These are phyloP conservation scores for Enteromius unitaeniatus DNA, from an alignment of 2,797 vertebrate genomes.

Conservation along the genomic window DNA sequence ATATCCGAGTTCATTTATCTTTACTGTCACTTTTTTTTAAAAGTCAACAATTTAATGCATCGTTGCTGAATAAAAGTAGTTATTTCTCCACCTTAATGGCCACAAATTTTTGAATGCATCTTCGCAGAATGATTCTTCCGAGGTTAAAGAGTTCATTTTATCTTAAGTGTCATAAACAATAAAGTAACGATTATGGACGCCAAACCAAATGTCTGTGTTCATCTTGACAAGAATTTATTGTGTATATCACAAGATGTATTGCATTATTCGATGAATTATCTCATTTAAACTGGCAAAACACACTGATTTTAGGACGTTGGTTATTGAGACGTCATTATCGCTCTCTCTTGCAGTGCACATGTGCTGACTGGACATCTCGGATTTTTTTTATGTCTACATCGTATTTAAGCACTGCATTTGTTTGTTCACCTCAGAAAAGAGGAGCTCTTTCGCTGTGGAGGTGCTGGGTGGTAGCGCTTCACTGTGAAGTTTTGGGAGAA, in stretches of 20 bases:
- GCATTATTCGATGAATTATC: background rate
- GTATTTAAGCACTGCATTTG: background rate
- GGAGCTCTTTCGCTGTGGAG: background rate
- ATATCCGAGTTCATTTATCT: too few relatives aligned
- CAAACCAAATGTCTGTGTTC: background rate
- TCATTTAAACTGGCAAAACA: background rate
- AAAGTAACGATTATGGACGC: background rate
- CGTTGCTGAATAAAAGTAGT: background rate
- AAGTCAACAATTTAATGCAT: background rate
- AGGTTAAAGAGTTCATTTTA: background rate
- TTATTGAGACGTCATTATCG: background rate
- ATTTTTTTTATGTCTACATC: slow-evolving; percentile 12
- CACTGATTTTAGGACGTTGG: background rate
- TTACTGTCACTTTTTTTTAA: background rate
- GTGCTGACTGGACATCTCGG: background rate
- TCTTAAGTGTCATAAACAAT: background rate
- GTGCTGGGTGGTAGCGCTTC: slow-evolving; percentile 63
- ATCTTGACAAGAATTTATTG: background rate
- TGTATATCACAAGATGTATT: background rate
- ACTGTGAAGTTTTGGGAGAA: slow-evolving; percentile 79
- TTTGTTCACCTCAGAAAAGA: slow-evolving; percentile 41
- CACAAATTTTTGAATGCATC: background rate
- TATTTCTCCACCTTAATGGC: background rate
- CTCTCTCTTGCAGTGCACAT: background rate
- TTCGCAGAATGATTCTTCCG: background rate